Conservation (phyloP, 2,888 invertebrate species). For the Bunonema sp. region DNA sequence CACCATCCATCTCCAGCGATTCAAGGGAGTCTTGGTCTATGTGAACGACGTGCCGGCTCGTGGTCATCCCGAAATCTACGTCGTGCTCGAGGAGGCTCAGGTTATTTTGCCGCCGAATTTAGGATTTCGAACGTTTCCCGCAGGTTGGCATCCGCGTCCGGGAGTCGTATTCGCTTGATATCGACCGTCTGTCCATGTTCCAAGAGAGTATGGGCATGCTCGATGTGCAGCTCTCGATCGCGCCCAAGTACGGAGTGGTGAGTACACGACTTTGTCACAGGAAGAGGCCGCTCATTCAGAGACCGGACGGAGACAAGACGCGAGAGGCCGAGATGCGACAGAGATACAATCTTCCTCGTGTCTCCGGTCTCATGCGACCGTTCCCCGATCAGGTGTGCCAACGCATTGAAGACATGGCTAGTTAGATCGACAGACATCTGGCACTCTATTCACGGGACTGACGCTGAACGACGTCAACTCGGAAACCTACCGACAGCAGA, state of each 20-base stretch:
- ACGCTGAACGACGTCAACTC: conserved; percentile 40
- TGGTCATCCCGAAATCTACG: conserved; percentile 42
- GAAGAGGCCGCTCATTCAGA: conserved; percentile 9
- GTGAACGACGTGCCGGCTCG: conserved; percentile 39
- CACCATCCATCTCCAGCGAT: conserved; percentile 39
- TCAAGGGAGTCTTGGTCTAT: conserved; percentile 37
- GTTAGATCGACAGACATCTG: background rate
- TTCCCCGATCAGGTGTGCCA: conserved; percentile 31
- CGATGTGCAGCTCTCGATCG: conserved; percentile 33
- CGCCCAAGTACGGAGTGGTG: conserved; percentile 42
- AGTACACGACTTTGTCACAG: conserved; percentile 3
- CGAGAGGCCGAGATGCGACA: conserved; percentile 27
- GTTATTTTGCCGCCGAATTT: background rate
- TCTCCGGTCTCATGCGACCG: conserved; percentile 36
- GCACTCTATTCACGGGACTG: conserved; percentile 10
- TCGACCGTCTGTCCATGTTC: conserved; percentile 36
- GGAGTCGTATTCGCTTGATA: conserved; percentile 36
- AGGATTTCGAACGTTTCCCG: background rate
- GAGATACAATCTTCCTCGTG: conserved; percentile 32
- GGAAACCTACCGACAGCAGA: conserved; percentile 38
- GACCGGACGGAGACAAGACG: conserved; percentile 41
- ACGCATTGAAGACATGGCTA: background rate
- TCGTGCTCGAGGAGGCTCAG: conserved; percentile 38
- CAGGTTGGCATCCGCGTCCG: conserved; percentile 28
- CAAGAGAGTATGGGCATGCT: conserved; percentile 41